Evolutionary conservation across 2,797 vertebrate species (phyloP), one percentile per base, ranked within the genome.

Genomic region (Coreius guichenoti): DNA sequence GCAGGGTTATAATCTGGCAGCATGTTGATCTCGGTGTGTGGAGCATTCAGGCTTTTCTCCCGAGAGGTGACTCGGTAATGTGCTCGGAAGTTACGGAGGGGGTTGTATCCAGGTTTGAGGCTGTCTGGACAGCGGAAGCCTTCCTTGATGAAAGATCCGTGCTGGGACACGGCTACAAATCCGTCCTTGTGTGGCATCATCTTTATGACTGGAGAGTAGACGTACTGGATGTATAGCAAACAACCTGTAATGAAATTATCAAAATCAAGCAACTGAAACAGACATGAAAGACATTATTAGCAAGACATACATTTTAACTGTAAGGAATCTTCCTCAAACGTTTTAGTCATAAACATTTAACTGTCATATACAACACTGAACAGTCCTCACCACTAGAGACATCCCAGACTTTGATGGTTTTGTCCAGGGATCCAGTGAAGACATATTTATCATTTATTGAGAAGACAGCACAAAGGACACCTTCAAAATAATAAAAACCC

Each of bases 341-440:
- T 4, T 70, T 56, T 51, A 54, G 3, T 8, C 17, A 47, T 39
- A 16, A 76, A 76, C n/a, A 9, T 17, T 29, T 33, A 47, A 26
- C 14, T 33, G 12, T 51, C 33, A n/a, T 65, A 29, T 36, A 61
- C 47, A 56, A 65, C 33, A 61, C 21, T 65, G 29, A 58, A 58
- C 67, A 67, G 29, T 39, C 73, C 82, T 7, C 84, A 95, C 95
- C 95, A 87, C 92, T 90, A 8, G 78, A 56, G 0, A 94, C 94
- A 0, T 94, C 93, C 96, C 96, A 96, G 47, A 93, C 95, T 65
- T 95, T 95, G 54, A 97, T 61, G 36, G 95, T 95, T 86, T 93
- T 89, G 91, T 97, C 96, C 86, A 90, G 92, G 2, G 90, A 94
- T 65, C 95, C 96, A 0, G 93, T 95, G 45, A 94, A 96, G 86